Evolutionary conservation across 2,888 invertebrate species (phyloP).

Genomic region (Stenodera caucasica): DNA sequence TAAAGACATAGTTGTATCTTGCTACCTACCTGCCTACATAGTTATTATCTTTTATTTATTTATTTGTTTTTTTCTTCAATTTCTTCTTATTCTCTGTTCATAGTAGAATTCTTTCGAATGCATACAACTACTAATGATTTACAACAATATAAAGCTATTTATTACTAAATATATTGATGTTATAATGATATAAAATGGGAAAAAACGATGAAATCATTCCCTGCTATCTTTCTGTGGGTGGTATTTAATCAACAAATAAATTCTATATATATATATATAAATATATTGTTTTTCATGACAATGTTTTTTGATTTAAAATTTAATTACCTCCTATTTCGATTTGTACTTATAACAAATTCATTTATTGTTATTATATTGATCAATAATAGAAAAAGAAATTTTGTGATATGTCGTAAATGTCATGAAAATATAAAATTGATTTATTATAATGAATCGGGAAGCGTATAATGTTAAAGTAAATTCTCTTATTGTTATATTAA

Average conservation of each 20-base stretch:
- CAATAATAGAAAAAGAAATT: neutral
- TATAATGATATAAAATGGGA: neutral
- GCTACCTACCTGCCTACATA: slow-evolving; percentile 9
- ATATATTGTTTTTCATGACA: neutral
- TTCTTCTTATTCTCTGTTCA: neutral
- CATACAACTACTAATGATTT: slow-evolving; percentile 10
- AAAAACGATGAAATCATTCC: neutral
- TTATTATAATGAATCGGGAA: slow-evolving; percentile 1
- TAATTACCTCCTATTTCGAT: neutral
- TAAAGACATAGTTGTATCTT: slow-evolving; percentile 6
- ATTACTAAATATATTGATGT: too few relatives aligned
- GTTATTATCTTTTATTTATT: neutral
- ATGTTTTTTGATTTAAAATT: neutral
- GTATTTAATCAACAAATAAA: neutral
- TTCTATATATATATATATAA: too few relatives aligned
- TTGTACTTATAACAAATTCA: slow-evolving; percentile 4
- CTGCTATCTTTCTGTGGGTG: slow-evolving; percentile 1
- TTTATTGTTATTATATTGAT: neutral
- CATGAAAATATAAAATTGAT: slow-evolving; percentile 4
- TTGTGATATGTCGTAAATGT: neutral
- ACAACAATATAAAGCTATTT: slow-evolving; percentile 10
- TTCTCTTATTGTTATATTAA: neutral
- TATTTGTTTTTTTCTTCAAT: neutral
- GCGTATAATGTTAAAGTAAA: too few relatives aligned
- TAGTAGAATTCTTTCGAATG: slow-evolving; percentile 7